Conservation (phyloP, 2,113 vertebrate species). For the Mohoua ochrocephala region DNA sequence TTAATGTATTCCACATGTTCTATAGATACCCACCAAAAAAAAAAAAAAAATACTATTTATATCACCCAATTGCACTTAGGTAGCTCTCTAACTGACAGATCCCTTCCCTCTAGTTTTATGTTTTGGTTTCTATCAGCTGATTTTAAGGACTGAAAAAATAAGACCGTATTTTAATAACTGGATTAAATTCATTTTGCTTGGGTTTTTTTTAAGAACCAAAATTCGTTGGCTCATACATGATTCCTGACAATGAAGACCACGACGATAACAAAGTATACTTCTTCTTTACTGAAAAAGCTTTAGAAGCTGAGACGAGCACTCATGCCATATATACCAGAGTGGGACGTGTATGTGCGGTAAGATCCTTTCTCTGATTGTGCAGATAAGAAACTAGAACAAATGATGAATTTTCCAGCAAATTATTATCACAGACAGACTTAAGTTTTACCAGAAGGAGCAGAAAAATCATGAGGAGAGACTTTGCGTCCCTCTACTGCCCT, state of each 20-base stretch:
- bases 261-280: constrained; percentile 96
- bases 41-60: neutral
- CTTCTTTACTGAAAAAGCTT: constrained; percentile 93
- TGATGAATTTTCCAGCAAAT: neutral
- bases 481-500: neutral
- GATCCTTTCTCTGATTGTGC: neutral
- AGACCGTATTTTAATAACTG: neutral
- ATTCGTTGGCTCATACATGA: constrained; percentile 88
- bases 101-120: neutral
- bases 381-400: neutral
- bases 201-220: constrained; percentile 84
- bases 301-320: constrained; percentile 76
- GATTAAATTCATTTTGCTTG: neutral
- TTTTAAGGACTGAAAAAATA: neutral
- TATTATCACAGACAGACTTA: neutral
- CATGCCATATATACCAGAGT: constrained; percentile 85
- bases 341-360: constrained; percentile 88
- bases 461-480: neutral
- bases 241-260: constrained; percentile 91
- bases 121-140: neutral
- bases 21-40: neutral
- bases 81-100: neutral
- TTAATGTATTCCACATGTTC: neutral
- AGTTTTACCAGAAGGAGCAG: neutral
- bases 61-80: neutral